A percentile compares a stretch with the other conserved stretches of the same genome.
Evolutionary conservation across 1,140 invertebrate species (phyloP).

Genomic region (Musca vetustissima): DNA sequence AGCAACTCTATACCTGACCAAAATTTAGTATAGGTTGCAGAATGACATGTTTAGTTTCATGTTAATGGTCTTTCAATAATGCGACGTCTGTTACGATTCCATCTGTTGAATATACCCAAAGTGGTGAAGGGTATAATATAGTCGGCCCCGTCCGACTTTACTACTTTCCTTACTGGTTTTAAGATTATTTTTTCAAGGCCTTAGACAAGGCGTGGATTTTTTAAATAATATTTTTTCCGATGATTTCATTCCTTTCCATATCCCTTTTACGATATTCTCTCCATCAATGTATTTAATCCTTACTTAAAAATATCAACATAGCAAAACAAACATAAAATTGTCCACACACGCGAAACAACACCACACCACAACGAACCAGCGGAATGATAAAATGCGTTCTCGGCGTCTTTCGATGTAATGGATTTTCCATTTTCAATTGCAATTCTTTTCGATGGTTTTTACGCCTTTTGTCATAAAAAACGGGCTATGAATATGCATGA

Average conservation of each 20-base stretch:
- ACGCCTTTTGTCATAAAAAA: slow-evolving; percentile 12
- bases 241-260: background rate
- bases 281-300: slow-evolving; percentile 17
- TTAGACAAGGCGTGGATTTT: too few relatives aligned
- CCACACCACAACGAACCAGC: background rate
- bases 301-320: background rate
- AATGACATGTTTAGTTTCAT: too few relatives aligned
- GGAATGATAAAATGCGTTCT: background rate
- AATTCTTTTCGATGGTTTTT: background rate
- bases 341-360: background rate
- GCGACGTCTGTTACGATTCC: too few relatives aligned
- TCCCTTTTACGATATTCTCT: background rate
- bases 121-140: too few relatives aligned
- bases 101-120: too few relatives aligned
- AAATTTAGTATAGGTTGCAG: too few relatives aligned
- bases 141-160: too few relatives aligned
- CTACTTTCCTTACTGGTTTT: too few relatives aligned
- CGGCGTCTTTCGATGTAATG: slow-evolving; percentile 14
- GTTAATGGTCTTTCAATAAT: too few relatives aligned
- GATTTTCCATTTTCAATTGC: slow-evolving; percentile 21
- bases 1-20: too few relatives aligned
- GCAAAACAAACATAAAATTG: slow-evolving; percentile 10
- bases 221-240: too few relatives aligned
- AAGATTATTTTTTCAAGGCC: too few relatives aligned
- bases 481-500: slow-evolving; percentile 1